A percentile compares a stretch with the other conserved stretches of the same genome.
Evolutionary conservation across 2,797 vertebrate species (phyloP).

Genomic region (Zalophus californianus): DNA sequence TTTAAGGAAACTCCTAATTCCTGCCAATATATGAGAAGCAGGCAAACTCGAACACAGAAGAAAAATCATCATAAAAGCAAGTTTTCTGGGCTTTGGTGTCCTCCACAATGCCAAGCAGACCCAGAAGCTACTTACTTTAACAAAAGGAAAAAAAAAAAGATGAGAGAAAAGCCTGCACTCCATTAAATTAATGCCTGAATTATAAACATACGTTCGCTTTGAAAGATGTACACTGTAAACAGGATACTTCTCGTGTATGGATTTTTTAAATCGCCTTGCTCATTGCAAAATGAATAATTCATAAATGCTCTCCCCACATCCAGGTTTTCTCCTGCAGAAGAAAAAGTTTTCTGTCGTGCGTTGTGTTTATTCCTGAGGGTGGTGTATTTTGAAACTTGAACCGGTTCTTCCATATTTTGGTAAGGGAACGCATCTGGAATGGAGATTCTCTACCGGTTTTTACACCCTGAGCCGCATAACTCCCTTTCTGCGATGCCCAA

Average conservation of each 20-base stretch:
- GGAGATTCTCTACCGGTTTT: too few species aligned
- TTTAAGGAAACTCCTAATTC: not conserved
- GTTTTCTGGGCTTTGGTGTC: not conserved
- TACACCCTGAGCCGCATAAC: not conserved
- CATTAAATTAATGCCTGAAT: not conserved
- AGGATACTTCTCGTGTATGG: not conserved
- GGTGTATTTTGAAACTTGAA: too few species aligned
- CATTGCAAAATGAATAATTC: not conserved
- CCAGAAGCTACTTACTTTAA: not conserved
- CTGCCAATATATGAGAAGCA: not conserved
- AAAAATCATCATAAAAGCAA: not conserved
- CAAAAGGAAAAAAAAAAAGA: not conserved
- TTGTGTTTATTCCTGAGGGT: fast-evolving
- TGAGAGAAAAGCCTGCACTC: fast-evolving
- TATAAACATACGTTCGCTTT: fast-evolving
- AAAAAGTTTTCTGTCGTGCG: too few species aligned
- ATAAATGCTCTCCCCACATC: not conserved
- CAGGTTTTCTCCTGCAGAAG: too few species aligned
- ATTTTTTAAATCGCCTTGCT: not conserved
- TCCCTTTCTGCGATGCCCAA: too few species aligned
- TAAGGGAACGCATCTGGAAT: not conserved
- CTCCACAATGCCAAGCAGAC: not conserved
- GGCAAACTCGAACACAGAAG: not conserved
- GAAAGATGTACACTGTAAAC: not conserved
- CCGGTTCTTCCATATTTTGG: fast-evolving